Evolutionary conservation across 2,797 vertebrate genomes (phyloP).

Genomic region (Silurus lanzhouensis): DNA sequence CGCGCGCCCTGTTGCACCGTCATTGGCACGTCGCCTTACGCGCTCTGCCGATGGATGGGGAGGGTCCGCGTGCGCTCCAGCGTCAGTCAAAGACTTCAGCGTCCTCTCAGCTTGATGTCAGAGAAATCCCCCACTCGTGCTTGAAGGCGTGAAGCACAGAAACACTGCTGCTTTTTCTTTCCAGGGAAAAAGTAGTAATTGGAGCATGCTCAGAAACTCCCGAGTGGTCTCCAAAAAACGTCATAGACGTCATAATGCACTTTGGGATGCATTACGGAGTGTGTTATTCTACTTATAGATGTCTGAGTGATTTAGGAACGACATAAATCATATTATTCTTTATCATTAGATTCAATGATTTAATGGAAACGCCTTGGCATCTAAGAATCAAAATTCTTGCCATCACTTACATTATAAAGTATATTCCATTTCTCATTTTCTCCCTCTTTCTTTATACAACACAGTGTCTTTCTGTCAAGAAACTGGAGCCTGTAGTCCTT

Average conservation of each 20-base stretch:
- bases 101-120: no score
- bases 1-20: constrained; percentile 52
- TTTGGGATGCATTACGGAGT: neutral
- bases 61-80: constrained; percentile 1
- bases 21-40: constrained; percentile 21
- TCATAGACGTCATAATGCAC: neutral
- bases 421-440: no score
- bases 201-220: neutral
- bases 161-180: neutral
- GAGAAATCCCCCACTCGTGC: neutral
- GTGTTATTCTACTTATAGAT: neutral
- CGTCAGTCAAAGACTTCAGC: neutral
- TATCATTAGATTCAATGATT: neutral
- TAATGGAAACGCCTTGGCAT: neutral
- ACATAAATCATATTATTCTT: no score
- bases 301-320: neutral
- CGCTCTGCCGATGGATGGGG: neutral
- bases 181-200: neutral
- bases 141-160: neutral
- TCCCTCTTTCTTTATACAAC: neutral
- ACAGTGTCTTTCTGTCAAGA: neutral
- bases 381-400: neutral
- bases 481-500: neutral
- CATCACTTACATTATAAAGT: neutral
- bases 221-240: neutral